phyloP scores from a whole-genome alignment of 1,140 invertebrate species.

The Metopolophium dirhodum region DNA sequence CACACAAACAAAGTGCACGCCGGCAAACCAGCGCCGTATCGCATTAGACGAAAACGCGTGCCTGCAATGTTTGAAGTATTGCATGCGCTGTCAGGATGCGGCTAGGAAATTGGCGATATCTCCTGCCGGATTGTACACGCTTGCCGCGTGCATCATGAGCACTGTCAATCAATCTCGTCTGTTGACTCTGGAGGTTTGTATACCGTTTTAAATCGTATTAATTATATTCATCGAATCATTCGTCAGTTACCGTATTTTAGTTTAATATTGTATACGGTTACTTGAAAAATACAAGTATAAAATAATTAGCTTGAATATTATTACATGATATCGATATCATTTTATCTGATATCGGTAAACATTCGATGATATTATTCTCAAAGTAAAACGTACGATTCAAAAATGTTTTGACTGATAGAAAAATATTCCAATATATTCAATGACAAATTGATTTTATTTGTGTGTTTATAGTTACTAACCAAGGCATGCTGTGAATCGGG shows the following conservation, averaged over 20 bases:
- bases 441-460: neutral
- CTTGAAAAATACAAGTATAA: neutral
- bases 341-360: neutral
- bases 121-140: conserved; percentile 81
- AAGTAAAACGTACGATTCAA: neutral
- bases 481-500: conserved; percentile 76
- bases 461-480: conserved; percentile 70
- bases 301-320: neutral
- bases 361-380: neutral
- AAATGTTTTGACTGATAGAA: neutral
- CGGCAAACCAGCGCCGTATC: conserved; percentile 63
- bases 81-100: conserved; percentile 76
- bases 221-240: neutral
- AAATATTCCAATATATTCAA: neutral
- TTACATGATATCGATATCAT: too few species aligned
- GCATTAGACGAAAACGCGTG: conserved; percentile 88
- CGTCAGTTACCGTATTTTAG: neutral
- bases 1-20: conserved; percentile 62
- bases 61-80: conserved; percentile 83
- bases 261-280: neutral
- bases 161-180: conserved; percentile 82
- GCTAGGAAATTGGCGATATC: conserved; percentile 76
- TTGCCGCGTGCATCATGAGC: conserved; percentile 86
- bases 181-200: conserved; percentile 78
- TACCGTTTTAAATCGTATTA: too few species aligned